These are phyloP conservation scores for Leptinotarsa tumamoca DNA, from an alignment of 2,888 invertebrate species.

Conservation along the genomic window DNA sequence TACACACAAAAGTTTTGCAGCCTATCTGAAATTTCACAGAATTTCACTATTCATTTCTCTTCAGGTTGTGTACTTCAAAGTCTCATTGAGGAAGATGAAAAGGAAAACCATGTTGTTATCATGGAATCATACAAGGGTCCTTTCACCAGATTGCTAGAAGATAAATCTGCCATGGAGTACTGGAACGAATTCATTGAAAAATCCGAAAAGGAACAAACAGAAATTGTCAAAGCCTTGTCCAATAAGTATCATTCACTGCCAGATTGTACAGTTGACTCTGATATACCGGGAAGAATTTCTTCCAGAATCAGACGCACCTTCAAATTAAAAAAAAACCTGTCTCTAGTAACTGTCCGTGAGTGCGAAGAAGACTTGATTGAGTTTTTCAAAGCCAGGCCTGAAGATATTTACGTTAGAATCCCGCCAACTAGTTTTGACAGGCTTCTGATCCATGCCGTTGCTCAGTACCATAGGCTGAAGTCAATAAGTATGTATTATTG, in stretches of 20 bases:
- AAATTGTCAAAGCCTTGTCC: slow-evolving; percentile 48
- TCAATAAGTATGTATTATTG: slow-evolving; percentile 55
- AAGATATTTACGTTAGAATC: slow-evolving; percentile 51
- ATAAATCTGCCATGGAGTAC: slow-evolving; percentile 54
- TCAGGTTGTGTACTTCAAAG: slow-evolving; percentile 56
- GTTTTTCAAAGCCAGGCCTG: slow-evolving; percentile 55
- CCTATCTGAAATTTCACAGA: too few relatives aligned
- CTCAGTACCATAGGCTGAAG: slow-evolving; percentile 60
- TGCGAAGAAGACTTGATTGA: slow-evolving; percentile 55
- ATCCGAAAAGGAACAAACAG: slow-evolving; percentile 58
- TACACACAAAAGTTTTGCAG: too few relatives aligned
- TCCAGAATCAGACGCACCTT: slow-evolving; percentile 57
- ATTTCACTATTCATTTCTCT: slow-evolving; percentile 25
- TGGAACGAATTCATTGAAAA: slow-evolving; percentile 60
- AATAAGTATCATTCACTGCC: slow-evolving; percentile 32
- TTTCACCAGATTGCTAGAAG: slow-evolving; percentile 55
- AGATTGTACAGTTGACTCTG: slow-evolving; percentile 16
- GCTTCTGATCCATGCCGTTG: slow-evolving; percentile 59
- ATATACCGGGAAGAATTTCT: slow-evolving; percentile 53
- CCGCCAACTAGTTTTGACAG: slow-evolving; percentile 59
- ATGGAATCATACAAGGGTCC: slow-evolving; percentile 58
- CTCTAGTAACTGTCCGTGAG: slow-evolving; percentile 53
- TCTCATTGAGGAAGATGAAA: slow-evolving; percentile 57
- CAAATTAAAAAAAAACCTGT: slow-evolving; percentile 57
- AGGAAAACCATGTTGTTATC: slow-evolving; percentile 48